phyloP scores from a whole-genome alignment of 2,797 vertebrate genomes.

The Acridotheres tristis region DNA sequence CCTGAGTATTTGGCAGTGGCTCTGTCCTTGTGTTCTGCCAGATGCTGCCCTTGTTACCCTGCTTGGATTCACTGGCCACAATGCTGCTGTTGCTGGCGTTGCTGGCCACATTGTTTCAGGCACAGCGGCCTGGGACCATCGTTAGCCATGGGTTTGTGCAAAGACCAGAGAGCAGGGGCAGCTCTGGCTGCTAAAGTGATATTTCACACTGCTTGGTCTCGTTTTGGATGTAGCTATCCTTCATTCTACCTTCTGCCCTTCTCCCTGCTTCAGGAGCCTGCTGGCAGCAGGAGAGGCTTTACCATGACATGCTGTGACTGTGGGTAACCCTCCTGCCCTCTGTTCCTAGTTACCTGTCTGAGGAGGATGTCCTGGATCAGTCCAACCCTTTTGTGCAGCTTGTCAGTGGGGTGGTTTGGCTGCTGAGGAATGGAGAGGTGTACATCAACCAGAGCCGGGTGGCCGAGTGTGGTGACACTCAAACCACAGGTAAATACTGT shows the following conservation, averaged over 20 bases:
- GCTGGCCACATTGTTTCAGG: not conserved
- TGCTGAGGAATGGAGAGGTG: conserved; percentile 84
- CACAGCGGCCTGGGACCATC: not conserved
- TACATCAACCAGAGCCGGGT: conserved; percentile 86
- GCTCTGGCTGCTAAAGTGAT: not conserved
- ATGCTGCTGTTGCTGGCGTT: not conserved
- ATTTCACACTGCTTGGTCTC: not conserved
- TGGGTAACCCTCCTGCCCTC: not conserved
- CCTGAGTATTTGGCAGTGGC: not conserved
- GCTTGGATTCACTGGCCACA: not conserved
- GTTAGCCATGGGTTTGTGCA: not conserved
- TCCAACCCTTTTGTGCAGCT: conserved; percentile 92
- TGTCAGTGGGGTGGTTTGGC: conserved; percentile 92
- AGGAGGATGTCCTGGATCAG: conserved; percentile 84
- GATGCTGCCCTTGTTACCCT: not conserved
- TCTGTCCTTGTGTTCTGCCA: not conserved
- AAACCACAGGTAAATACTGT: conserved; percentile 83
- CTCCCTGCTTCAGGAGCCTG: not conserved
- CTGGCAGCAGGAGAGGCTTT: not conserved
- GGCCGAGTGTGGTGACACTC: conserved; percentile 82
- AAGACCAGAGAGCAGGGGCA: not conserved
- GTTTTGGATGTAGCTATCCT: not conserved
- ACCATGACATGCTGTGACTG: fast-evolving
- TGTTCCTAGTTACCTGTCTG: conserved; percentile 87
- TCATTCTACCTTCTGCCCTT: not conserved